Conservation (phyloP, 2,113 vertebrate genomes). For the Microcebus jonahi region DNA sequence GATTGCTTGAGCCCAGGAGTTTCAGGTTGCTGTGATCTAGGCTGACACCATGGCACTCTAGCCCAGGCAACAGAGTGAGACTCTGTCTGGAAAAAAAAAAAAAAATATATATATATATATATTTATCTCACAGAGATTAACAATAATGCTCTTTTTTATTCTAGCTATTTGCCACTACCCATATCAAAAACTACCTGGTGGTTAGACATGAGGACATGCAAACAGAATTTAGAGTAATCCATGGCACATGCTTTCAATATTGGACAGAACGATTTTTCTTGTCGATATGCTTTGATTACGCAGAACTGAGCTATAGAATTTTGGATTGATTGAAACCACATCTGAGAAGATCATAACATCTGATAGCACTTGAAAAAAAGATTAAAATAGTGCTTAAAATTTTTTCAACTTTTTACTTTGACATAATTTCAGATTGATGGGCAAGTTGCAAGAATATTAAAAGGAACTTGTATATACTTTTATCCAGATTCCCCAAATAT, state of each 20-base stretch:
- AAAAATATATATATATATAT: neutral
- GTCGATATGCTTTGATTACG: neutral
- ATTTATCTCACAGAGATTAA: neutral
- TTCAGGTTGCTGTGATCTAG: too few relatives aligned
- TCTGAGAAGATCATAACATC: neutral
- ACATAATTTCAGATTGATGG: neutral
- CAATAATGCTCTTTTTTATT: neutral
- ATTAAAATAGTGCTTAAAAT: neutral
- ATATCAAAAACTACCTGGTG: too few relatives aligned
- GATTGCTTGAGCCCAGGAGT: too few relatives aligned
- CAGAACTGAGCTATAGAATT: neutral
- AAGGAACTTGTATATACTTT: neutral
- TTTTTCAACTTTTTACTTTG: neutral
- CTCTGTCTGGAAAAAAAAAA: too few relatives aligned
- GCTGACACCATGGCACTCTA: too few relatives aligned
- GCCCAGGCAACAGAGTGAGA: too few relatives aligned
- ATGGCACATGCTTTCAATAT: accelerated
- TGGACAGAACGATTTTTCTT: neutral
- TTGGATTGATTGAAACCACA: neutral
- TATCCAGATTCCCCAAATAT: neutral
- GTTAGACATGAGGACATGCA: neutral
- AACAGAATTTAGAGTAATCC: neutral
- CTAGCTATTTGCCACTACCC: neutral
- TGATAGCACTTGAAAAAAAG: neutral
- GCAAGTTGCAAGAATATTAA: neutral